Conservation (phyloP, 2,113 vertebrate species). For the Eretmochelys imbricata region DNA sequence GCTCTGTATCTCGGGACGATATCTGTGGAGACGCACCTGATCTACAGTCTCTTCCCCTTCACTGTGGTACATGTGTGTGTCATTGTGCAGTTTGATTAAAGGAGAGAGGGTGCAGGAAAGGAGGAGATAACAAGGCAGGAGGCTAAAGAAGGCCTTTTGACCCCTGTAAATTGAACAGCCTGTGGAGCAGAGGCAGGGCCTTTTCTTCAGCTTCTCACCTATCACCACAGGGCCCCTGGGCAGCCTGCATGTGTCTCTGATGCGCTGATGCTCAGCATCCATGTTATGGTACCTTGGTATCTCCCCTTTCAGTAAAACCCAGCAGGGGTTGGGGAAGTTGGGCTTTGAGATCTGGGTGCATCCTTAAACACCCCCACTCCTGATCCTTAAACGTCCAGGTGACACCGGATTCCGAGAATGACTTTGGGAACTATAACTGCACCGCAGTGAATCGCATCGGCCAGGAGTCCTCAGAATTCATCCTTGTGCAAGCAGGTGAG, state of each 20-base stretch:
- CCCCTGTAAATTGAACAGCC: background rate
- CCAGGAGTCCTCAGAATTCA: constrained; percentile 95
- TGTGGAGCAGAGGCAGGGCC: background rate
- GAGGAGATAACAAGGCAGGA: background rate
- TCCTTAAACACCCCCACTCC: background rate
- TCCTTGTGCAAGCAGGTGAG: constrained; percentile 97
- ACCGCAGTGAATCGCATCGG: constrained; percentile 96
- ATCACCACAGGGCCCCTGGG: background rate
- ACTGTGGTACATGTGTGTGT: background rate
- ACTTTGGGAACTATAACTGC: constrained; percentile 99
- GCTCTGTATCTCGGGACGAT: background rate
- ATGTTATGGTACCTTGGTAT: background rate
- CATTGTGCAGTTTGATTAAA: background rate
- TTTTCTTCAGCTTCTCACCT: background rate
- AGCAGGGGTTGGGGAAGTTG: background rate
- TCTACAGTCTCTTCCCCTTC: background rate
- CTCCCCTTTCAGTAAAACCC: background rate
- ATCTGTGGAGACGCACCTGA: background rate
- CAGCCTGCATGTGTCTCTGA: background rate
- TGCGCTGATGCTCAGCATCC: background rate
- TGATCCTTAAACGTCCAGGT: constrained; percentile 78
- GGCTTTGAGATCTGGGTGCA: background rate
- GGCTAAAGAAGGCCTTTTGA: background rate
- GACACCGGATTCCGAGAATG: constrained; percentile 94
- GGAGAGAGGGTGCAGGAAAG: background rate